Conservation (phyloP, 2,797 vertebrate genomes). For the Erpetoichthys calabaricus region DNA sequence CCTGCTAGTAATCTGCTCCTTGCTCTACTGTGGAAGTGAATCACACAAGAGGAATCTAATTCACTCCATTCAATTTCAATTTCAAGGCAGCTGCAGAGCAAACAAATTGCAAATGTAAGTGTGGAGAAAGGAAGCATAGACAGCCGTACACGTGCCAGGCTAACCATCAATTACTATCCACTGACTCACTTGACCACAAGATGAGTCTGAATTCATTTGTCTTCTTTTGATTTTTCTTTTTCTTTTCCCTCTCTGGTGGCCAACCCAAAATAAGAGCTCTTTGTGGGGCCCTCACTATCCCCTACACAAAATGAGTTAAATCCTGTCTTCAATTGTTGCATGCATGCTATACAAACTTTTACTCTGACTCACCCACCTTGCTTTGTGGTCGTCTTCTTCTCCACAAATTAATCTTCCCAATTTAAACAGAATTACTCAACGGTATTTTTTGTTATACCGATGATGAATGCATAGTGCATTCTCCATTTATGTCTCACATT, state of each 20-base stretch:
- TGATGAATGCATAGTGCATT: no score
- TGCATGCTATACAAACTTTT: conserved; percentile 19
- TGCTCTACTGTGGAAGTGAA: conserved; percentile 57
- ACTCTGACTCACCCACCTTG: conserved; percentile 44
- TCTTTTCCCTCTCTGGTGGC: neutral
- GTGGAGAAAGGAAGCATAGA: conserved; percentile 20
- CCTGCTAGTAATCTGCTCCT: conserved; percentile 31
- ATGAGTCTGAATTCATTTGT: conserved; percentile 32
- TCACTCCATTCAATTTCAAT: conserved; percentile 21
- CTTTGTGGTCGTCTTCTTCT: no score
- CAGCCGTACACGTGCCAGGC: conserved; percentile 31
- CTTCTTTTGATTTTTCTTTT: conserved; percentile 32
- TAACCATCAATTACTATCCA: conserved; percentile 33
- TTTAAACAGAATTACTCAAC: no score
- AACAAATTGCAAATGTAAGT: conserved; percentile 27
- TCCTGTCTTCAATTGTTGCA: conserved; percentile 19
- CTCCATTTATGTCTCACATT: no score
- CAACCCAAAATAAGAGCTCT: neutral
- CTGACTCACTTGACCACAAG: conserved; percentile 40
- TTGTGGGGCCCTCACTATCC: conserved; percentile 12
- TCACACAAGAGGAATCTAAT: conserved; percentile 45
- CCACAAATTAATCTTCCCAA: no score
- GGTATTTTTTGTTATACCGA: no score
- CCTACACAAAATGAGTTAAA: conserved; percentile 18
- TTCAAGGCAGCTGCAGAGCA: conserved; percentile 21